phyloP scores from a whole-genome alignment of 2,113 vertebrate species.

The Lathamus discolor region DNA sequence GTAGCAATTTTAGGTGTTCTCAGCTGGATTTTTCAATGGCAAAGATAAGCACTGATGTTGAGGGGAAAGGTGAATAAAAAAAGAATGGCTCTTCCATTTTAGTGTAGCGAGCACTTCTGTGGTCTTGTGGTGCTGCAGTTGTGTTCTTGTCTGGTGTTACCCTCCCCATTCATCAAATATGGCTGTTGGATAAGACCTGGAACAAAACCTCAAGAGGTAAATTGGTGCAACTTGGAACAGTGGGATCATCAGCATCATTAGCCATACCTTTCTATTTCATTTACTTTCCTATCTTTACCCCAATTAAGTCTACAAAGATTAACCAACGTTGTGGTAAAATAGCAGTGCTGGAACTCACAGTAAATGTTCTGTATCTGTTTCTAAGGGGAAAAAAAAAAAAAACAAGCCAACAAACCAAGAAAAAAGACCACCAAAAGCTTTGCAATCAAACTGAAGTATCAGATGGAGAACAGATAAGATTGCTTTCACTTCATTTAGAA shows the following conservation, averaged over 20 bases:
- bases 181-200: not conserved
- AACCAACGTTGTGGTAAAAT: not conserved
- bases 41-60: not conserved
- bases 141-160: not conserved
- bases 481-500: not conserved
- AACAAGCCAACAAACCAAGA: too few species aligned
- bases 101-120: accelerated
- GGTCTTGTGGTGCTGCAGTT: not conserved
- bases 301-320: not conserved
- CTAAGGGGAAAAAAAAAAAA: not conserved
- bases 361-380: not conserved
- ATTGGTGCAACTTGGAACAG: not conserved
- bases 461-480: not conserved
- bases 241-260: not conserved
- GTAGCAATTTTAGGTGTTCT: not conserved
- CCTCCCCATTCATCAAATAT: not conserved
- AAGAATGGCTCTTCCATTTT: not conserved
- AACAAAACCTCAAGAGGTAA: not conserved
- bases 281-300: not conserved
- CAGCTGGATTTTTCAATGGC: not conserved
- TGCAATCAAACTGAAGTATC: not conserved
- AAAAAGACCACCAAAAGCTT: not conserved
- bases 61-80: not conserved
- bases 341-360: not conserved
- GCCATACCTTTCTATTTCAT: not conserved